phyloP scores from a whole-genome alignment of 2,888 invertebrate species.

The Lymantria monacha region DNA sequence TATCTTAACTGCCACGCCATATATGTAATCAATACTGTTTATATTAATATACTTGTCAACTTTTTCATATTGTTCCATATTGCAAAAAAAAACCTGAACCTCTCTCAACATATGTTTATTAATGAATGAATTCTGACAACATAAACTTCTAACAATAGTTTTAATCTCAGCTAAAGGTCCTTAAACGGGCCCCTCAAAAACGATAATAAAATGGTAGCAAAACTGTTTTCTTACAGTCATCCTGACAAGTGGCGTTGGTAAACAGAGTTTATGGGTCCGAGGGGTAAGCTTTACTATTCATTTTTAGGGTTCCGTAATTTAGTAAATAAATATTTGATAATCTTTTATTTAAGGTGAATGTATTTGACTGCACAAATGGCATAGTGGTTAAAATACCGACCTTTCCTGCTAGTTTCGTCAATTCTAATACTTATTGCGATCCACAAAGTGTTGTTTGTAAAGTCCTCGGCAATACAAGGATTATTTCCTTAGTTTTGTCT shows the following conservation, averaged over 20 bases:
- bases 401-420: too few species aligned
- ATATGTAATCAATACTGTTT: too few species aligned
- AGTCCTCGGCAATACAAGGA: too few species aligned
- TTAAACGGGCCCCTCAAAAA: conserved; percentile 39
- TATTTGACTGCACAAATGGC: too few species aligned
- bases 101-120: conserved; percentile 27
- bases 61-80: too few species aligned
- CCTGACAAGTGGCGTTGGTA: conserved; percentile 62
- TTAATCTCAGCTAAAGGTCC: conserved; percentile 41
- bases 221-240: conserved; percentile 62
- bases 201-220: conserved; percentile 53
- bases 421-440: too few species aligned
- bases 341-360: too few species aligned
- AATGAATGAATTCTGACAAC: conserved; percentile 36
- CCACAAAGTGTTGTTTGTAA: too few species aligned
- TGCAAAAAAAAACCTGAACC: conserved; percentile 13
- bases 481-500: too few species aligned
- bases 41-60: too few species aligned
- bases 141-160: conserved; percentile 35
- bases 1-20: too few species aligned
- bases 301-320: conserved; percentile 40
- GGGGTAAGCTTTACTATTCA: conserved; percentile 58
- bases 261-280: conserved; percentile 66
- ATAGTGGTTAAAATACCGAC: too few species aligned
- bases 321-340: neutral